phyloP scores from a whole-genome alignment of 2,888 invertebrate genomes.

The Myathropa florea region DNA sequence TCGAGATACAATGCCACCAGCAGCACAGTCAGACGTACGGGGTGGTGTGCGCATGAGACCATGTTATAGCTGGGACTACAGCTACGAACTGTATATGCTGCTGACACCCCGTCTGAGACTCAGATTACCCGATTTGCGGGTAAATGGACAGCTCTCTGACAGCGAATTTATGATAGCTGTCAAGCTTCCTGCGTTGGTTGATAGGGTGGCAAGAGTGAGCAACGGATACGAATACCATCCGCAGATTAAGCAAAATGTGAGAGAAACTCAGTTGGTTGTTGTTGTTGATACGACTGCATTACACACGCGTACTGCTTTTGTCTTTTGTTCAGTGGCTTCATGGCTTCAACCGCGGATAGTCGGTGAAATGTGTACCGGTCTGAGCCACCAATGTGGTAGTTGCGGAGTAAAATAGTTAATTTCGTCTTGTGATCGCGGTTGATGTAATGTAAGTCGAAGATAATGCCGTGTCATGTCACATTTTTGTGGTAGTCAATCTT shows the following conservation, averaged over 20 bases:
- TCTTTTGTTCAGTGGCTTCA: conserved; percentile 49
- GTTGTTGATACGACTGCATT: conserved; percentile 46
- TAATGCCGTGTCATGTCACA: conserved; percentile 70
- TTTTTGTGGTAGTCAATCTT: conserved; percentile 69
- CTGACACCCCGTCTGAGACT: conserved; percentile 69
- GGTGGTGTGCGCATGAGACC: conserved; percentile 31
- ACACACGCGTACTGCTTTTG: conserved; percentile 47
- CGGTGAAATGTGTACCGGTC: background rate
- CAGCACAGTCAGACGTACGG: background rate
- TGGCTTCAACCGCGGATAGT: conserved; percentile 37
- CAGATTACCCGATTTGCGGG: conserved; percentile 72
- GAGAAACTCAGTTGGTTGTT: conserved; percentile 42
- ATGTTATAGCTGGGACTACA: conserved; percentile 39
- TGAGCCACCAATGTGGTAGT: background rate
- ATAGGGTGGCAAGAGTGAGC: conserved; percentile 40
- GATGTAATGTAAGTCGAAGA: conserved; percentile 60
- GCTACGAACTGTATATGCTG: conserved; percentile 46
- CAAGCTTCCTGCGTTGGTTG: conserved; percentile 65
- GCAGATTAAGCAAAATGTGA: conserved; percentile 63
- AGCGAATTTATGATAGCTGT: conserved; percentile 73
- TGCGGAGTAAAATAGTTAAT: conserved; percentile 40
- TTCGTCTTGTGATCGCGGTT: conserved; percentile 53
- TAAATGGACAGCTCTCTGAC: conserved; percentile 72
- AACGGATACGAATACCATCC: conserved; percentile 54
- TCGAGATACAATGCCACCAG: conserved; percentile 1